These are phyloP conservation scores for Drosophila novamexicana DNA, from an alignment of 1,140 invertebrate species.

Conservation along the genomic window DNA sequence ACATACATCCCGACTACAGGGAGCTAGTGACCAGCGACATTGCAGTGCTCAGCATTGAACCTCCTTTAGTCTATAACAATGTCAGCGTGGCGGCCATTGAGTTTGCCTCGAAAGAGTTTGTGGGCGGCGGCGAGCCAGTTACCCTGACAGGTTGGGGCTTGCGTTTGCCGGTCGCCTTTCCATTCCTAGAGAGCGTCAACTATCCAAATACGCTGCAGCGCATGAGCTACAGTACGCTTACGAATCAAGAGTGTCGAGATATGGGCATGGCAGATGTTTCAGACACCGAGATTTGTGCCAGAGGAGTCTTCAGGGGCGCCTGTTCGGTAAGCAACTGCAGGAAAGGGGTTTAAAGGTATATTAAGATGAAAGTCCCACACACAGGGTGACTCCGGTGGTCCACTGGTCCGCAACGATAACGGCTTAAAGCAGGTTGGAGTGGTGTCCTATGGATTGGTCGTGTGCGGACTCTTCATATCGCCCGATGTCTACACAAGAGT, in stretches of 20 bases:
- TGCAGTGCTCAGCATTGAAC: slow-evolving; percentile 66
- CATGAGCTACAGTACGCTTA: slow-evolving; percentile 71
- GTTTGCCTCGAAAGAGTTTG: slow-evolving; percentile 33
- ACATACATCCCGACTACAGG: slow-evolving; percentile 72
- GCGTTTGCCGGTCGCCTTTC: slow-evolving; percentile 57
- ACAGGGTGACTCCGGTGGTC: slow-evolving; percentile 91
- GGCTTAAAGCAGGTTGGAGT: slow-evolving; percentile 86
- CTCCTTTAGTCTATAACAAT: slow-evolving; percentile 59
- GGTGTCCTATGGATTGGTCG: slow-evolving; percentile 89
- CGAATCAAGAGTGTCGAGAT: slow-evolving; percentile 61
- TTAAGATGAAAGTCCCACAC: not conserved
- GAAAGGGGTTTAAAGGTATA: not conserved
- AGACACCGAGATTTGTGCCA: slow-evolving; percentile 85
- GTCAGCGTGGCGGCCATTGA: slow-evolving; percentile 54
- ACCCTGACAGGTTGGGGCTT: slow-evolving; percentile 81
- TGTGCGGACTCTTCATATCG: slow-evolving; percentile 81
- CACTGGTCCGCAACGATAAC: slow-evolving; percentile 83
- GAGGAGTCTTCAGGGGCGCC: slow-evolving; percentile 84
- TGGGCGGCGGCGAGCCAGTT: slow-evolving; percentile 60
- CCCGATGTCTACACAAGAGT: slow-evolving; percentile 87
- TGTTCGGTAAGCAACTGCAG: slow-evolving; percentile 63
- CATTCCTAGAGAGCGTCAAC: slow-evolving; percentile 62
- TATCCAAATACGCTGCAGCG: slow-evolving; percentile 67
- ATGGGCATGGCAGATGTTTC: slow-evolving; percentile 69
- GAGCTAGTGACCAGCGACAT: slow-evolving; percentile 74